Percentiles rank a stretch among this genome's conserved stretches.
Evolutionary conservation across 2,113 vertebrate genomes (phyloP).

Genomic region (Micronycteris hirsuta): DNA sequence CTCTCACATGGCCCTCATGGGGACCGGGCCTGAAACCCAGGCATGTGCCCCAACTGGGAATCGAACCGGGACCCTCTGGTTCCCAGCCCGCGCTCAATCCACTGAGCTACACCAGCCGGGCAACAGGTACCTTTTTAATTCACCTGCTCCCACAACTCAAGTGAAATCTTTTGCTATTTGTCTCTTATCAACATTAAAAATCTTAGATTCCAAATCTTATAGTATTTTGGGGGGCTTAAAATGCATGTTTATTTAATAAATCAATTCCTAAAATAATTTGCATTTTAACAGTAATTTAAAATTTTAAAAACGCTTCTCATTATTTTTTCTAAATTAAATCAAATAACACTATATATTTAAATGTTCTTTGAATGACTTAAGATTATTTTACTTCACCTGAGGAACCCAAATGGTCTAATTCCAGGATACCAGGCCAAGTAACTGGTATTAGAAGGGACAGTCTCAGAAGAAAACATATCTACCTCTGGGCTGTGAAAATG

Average conservation of each 20-base stretch:
- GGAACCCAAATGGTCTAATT: neutral
- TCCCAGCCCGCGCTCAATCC: no score
- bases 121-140: neutral
- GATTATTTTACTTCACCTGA: neutral
- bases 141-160: neutral
- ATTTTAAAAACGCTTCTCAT: neutral
- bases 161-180: neutral
- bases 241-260: neutral
- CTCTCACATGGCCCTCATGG: no score
- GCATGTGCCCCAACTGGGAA: no score
- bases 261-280: neutral
- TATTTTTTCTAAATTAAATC: conserved; percentile 14
- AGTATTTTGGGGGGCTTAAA: neutral
- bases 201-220: neutral
- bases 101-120: no score
- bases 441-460: neutral
- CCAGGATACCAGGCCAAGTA: neutral
- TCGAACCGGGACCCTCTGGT: no score
- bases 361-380: neutral
- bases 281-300: neutral
- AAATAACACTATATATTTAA: neutral
- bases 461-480: neutral
- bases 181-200: neutral
- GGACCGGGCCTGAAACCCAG: no score
- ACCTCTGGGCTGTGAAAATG: neutral